Base-by-base conservation (phyloP, 2,797 vertebrate genomes). In the Sebastolobus altivelis region DNA sequence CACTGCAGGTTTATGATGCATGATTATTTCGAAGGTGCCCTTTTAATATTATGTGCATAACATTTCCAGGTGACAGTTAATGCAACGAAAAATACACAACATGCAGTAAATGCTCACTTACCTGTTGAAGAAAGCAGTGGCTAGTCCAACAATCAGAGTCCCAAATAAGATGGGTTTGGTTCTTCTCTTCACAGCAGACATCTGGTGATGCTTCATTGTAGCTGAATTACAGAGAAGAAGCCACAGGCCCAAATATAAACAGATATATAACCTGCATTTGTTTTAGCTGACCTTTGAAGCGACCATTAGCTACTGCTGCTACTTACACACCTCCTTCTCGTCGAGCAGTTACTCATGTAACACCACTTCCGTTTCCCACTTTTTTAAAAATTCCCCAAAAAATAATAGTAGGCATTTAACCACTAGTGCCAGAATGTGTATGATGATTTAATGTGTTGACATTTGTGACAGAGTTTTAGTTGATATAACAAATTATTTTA, bases 111-210 rank as follows among this genome's bases (percentile, higher is more conserved):
- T 59, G 54, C 2, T 5, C 31, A 35, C 20, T 59, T 33, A 95
- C 95, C 95, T 95, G 85, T 95, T 94, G 5, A 91, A 55, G 86
- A 95, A 96, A 18, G 84, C 94, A 4, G 92, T 29, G 2, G 92
- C 93, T 4, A 96, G 85, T 80, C 93, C 95, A 3, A 89, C 65
- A 1, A 95, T 4, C 2, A 96, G 16, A 0, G 92, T 84, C 31
- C 95, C 96, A 54, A 96, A 95, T 35, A 96, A 70, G 31, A 96
- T 2, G 0, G 95, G 96, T 55, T 96, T 96, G 0, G 91, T 56
- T 4, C 94, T 83, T 1, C 95, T 95, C 63, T 96, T 96, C 33
- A 3, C 52, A 4, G 58, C 9, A 0, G 94, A 96, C 33, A 96
- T 69, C 6, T 88, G 87, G 70, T 86, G 73, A 3, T 88, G 92